Base-by-base conservation (phyloP, 2,113 vertebrate genomes). In the Riparia riparia region DNA sequence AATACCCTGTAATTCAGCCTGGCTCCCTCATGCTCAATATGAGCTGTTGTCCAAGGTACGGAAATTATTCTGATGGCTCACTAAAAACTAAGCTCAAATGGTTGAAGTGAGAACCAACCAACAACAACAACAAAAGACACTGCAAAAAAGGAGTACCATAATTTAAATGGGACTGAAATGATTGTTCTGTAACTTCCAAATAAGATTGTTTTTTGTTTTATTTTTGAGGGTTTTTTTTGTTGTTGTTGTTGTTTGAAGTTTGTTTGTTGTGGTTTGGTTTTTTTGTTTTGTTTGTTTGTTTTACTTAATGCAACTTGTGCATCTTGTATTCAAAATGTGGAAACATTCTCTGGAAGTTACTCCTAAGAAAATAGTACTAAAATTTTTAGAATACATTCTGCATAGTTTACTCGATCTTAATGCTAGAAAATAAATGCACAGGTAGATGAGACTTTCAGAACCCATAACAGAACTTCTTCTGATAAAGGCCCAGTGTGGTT, bases 91-190 rank as follows among this genome's bases (percentile, higher is more conserved):
- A 80, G 10, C 53, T 28, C 29, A 71, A 89, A 70, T 18, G 3
- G 5, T 37, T 77, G 74, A 77, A 84, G 14, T 50, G 15, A 82
- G 56, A 84, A 74, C 3, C 2, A 83, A 91, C 29, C 2, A 70
- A 68, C 63, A 49, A 32, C 2, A 70, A 66, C 63, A 49, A 42
- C 12, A 8, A 20, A 18, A 20, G 3, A 25, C 14, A 37, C 21
- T 24, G 21, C n/a, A 2, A n/a, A 37, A 25, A 29, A 2, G 0
- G 1, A 12, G 1, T 6, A 51, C 28, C 7, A 45, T 71, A 49
- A 82, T 71, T 91, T 86, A 80, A 92, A 77, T 85, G 17, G 34
- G 12, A 63, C 16, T 69, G 8, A 42, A 89, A 64, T 29, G 29
- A 9, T 34, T 68, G 5, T 63, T 90, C n/a, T 70, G 4, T 53